These are phyloP conservation scores for Epinotia bilunana DNA, from an alignment of 2,888 invertebrate genomes.

Conservation along the genomic window DNA sequence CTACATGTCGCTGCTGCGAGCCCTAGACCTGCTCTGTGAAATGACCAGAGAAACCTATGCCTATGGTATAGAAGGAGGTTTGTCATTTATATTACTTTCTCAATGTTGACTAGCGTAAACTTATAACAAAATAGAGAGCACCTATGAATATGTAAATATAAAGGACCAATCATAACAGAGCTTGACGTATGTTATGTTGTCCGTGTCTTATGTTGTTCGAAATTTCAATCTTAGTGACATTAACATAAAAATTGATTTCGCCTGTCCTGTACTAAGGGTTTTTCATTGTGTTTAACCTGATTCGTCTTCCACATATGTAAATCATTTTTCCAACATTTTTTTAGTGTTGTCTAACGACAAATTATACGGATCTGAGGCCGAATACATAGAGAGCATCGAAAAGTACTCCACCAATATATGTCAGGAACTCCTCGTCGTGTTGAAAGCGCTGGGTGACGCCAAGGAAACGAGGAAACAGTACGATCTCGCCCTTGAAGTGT, in stretches of 20 bases:
- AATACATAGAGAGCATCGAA: conserved; percentile 92
- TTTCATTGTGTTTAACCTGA: neutral
- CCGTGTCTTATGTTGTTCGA: too few species aligned
- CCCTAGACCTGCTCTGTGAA: conserved; percentile 90
- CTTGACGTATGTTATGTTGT: too few species aligned
- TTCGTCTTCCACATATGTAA: neutral
- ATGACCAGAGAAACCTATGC: conserved; percentile 93
- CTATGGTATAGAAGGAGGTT: conserved; percentile 93
- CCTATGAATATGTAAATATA: too few species aligned
- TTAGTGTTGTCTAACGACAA: conserved; percentile 96
- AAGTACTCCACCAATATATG: conserved; percentile 90
- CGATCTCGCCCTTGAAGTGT: conserved; percentile 89
- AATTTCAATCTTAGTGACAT: too few species aligned
- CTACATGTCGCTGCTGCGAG: conserved; percentile 88
- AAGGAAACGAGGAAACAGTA: conserved; percentile 88
- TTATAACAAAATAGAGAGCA: too few species aligned
- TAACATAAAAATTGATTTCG: too few species aligned
- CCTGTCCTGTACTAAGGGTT: neutral
- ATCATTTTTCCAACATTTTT: conserved; percentile 30
- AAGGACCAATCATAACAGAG: too few species aligned
- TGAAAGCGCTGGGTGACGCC: conserved; percentile 88
- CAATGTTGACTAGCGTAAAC: too few species aligned
- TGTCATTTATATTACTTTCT: conserved; percentile 27
- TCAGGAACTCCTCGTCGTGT: conserved; percentile 88
- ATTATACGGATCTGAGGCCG: conserved; percentile 94